A percentile compares a stretch with the other conserved stretches of the same genome.
Conservation (phyloP, 2,113 vertebrate species). For the Panurus biarmicus region DNA sequence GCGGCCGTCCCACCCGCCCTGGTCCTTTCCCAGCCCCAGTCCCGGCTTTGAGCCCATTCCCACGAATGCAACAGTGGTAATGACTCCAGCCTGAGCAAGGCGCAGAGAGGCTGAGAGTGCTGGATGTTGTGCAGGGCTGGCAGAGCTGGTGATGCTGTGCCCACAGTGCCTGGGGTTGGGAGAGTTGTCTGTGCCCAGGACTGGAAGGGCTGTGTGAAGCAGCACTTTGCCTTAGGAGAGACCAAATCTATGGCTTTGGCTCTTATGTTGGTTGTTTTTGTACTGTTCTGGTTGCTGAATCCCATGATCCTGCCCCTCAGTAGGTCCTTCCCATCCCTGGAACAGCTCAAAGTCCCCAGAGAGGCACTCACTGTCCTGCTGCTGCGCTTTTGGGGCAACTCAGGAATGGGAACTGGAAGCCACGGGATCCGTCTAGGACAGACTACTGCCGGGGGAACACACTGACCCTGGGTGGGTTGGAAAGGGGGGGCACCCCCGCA, state of each 20-base stretch:
- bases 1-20: background rate
- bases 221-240: background rate
- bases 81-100: background rate
- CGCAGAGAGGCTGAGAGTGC: fast-evolving
- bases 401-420: background rate
- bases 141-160: background rate
- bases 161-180: background rate
- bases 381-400: fast-evolving
- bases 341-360: background rate
- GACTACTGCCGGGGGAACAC: background rate
- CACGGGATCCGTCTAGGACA: fast-evolving
- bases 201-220: background rate
- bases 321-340: background rate
- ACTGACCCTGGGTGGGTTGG: background rate
- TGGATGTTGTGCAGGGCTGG: background rate
- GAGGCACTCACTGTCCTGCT: background rate
- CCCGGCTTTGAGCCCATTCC: background rate
- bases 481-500: background rate
- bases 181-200: background rate
- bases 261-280: background rate
- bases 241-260: background rate
- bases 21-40: background rate
- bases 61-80: background rate
- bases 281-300: background rate
- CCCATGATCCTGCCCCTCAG: background rate